Percentiles rank a stretch among this genome's conserved stretches.
These are phyloP conservation scores for Amazona ochrocephala DNA, from an alignment of 2,797 vertebrate genomes.

Conservation along the genomic window DNA sequence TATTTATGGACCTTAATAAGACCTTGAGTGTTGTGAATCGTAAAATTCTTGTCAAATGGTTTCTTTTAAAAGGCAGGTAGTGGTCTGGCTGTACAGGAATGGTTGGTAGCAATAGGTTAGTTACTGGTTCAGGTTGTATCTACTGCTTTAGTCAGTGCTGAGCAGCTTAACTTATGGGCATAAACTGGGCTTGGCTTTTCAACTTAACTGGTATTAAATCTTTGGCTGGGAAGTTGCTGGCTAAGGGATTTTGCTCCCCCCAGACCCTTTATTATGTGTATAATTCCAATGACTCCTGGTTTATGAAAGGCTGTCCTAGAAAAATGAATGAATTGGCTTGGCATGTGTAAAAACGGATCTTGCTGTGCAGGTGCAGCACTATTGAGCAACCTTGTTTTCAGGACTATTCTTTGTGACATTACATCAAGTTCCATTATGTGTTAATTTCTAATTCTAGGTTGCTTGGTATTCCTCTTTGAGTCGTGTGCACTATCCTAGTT, in stretches of 20 bases:
- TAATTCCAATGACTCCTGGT: not conserved
- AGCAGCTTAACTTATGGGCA: not conserved
- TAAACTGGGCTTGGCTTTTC: not conserved
- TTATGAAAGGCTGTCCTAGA: not conserved
- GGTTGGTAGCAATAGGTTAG: not conserved
- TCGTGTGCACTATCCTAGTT: not conserved
- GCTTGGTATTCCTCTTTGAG: not conserved
- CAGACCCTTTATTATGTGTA: not conserved
- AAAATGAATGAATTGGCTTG: not conserved
- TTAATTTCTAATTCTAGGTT: not conserved
- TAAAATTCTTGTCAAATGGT: not conserved
- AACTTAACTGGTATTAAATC: not conserved
- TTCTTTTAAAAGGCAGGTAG: not conserved
- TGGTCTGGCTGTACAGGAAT: not conserved
- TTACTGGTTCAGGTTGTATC: not conserved
- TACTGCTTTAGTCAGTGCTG: not conserved
- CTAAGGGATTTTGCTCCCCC: not conserved
- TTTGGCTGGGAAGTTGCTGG: not conserved
- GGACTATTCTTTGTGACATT: not conserved
- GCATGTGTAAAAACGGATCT: not conserved
- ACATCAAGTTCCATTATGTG: not conserved
- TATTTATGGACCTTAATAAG: conserved; percentile 56
- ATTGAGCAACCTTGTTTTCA: not conserved
- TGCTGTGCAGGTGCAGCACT: not conserved
- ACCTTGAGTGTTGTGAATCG: not conserved